These are phyloP conservation scores for Tetranychus truncatus DNA, from an alignment of 2,888 invertebrate genomes.

Conservation along the genomic window DNA sequence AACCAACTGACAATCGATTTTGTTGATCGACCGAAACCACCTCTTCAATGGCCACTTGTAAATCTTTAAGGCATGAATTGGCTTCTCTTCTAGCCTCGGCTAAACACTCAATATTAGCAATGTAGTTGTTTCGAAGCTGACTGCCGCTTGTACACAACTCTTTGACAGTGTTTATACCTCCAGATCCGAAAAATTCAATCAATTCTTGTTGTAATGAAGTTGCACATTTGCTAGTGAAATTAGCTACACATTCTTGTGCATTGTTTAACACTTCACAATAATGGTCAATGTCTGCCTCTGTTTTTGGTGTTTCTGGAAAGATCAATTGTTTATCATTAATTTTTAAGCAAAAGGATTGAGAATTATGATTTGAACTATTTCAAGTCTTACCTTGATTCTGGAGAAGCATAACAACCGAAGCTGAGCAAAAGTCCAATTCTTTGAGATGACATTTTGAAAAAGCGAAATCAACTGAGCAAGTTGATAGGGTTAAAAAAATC, in stretches of 20 bases:
- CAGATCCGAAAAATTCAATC: conserved; percentile 26
- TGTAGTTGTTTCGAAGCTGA: conserved; percentile 23
- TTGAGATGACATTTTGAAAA: background rate
- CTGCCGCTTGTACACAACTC: conserved; percentile 27
- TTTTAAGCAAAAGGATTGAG: background rate
- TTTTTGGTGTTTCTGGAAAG: background rate
- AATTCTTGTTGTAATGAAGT: conserved; percentile 27
- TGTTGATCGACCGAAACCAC: conserved; percentile 23
- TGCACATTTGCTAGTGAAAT: conserved; percentile 25
- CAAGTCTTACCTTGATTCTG: background rate
- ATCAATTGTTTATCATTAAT: background rate
- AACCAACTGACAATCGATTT: conserved; percentile 26
- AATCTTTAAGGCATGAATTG: conserved; percentile 24
- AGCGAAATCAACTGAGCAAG: background rate
- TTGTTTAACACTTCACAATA: conserved; percentile 26
- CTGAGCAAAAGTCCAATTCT: background rate
- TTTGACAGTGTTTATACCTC: conserved; percentile 24
- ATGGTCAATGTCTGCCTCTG: conserved; percentile 24
- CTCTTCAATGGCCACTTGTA: conserved; percentile 26
- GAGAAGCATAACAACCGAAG: background rate
- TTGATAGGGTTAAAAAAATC: background rate
- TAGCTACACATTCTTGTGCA: conserved; percentile 25
- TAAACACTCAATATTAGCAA: conserved; percentile 27
- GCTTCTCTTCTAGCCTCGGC: conserved; percentile 21
- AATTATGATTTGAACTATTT: background rate